phyloP scores from a whole-genome alignment of 2,797 vertebrate genomes.

The Hypotaenidia okinawae region DNA sequence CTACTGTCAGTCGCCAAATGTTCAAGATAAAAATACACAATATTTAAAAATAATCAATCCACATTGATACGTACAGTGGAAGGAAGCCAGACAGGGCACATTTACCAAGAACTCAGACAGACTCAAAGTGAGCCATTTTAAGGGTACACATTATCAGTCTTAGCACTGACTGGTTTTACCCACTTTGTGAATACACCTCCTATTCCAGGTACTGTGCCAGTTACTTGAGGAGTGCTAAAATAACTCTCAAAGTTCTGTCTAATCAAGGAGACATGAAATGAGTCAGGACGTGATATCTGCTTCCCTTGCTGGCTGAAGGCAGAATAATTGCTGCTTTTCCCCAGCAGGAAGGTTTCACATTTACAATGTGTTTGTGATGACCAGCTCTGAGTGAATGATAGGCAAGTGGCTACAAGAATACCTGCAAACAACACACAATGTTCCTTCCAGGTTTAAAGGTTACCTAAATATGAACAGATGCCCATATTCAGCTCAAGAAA shows the following conservation, averaged over 20 bases:
- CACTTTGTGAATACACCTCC: background rate
- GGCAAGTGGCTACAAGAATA: background rate
- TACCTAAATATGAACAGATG: slow-evolving; percentile 17
- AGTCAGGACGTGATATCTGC: background rate
- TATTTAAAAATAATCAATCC: background rate
- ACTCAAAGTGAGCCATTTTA: background rate
- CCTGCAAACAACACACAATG: background rate
- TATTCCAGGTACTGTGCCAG: background rate
- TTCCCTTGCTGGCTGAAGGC: background rate
- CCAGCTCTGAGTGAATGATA: background rate
- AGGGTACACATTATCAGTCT: background rate
- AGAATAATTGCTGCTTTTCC: background rate
- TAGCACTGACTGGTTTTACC: background rate
- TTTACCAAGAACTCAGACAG: background rate
- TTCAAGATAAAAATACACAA: background rate
- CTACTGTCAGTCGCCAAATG: fast-evolving
- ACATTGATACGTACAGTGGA: background rate
- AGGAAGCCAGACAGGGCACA: background rate
- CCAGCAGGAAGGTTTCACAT: background rate
- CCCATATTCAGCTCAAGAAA: background rate
- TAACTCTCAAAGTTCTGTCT: background rate
- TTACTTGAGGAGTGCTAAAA: background rate
- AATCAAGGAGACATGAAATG: background rate
- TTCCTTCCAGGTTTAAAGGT: background rate
- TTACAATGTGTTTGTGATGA: background rate